Base-by-base conservation (phyloP, 2,797 vertebrate species). In the Mormyrus hasselquistii region DNA sequence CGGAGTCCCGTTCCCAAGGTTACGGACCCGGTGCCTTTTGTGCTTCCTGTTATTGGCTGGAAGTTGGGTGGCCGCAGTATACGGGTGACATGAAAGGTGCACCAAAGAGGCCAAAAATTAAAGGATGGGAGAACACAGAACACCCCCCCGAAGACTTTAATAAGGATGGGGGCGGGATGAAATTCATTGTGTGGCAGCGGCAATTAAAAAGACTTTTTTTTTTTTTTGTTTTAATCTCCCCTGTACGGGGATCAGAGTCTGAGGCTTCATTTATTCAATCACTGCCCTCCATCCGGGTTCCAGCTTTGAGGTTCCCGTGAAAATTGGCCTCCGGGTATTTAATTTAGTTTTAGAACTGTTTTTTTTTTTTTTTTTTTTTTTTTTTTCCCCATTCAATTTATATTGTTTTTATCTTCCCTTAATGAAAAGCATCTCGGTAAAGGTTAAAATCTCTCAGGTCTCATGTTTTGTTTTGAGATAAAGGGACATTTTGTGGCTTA, bases 311-410 rank as follows among this genome's bases (percentile, higher is more conserved):
- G 92, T 91, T 69, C 79, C 83, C 90, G 91, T 92, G 93, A 91
- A 93, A 93, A 92, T 91, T 92, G 73, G 91, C 91, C 92, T 94
- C 87, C 8, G 91, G 91, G 91, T 92, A 90, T 93, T 93, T 90
- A 93, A 94, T 92, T 93, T 91, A 93, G 92, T 93, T 93, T 91
- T 91, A 90, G 89, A 92, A 92, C 92, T 86, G 19, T 5, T 14
- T 57, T 87, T 87, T 5, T 5, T 41, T 87, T 87, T 94, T 94
- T 94, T 41, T 62, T 65, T 93, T 94, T 34, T 87, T 87, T 94
- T 94, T 94, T 41, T 62, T 65, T 93, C 94, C 9, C 3, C 22
- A 2, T 73, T 79, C 73, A 79, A 94, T 95, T 93, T 62, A 62
- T 91, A 88, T 69, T n/a, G 44, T 88, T 89, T 79, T 79, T 79